Conservation (phyloP, 2,113 vertebrate genomes). For the Lontra canadensis region DNA sequence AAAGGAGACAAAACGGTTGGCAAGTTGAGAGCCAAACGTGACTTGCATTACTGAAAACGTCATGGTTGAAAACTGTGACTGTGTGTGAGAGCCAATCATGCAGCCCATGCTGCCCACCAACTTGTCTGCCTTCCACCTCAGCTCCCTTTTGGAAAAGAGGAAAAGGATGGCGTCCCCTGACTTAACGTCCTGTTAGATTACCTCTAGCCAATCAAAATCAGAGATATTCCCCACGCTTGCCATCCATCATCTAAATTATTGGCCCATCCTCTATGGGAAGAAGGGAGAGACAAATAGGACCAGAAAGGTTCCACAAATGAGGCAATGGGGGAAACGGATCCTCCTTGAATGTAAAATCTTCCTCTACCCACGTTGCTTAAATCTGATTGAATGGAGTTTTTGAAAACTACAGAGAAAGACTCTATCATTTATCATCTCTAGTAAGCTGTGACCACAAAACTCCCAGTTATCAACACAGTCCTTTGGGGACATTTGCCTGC, state of each 20-base stretch:
- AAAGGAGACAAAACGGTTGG: not conserved
- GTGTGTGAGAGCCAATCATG: no score
- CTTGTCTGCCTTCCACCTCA: no score
- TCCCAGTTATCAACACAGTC: not conserved
- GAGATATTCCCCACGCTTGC: no score
- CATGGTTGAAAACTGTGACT: accelerated
- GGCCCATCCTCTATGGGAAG: not conserved
- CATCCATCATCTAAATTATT: not conserved
- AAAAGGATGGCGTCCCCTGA: not conserved
- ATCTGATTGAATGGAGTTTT: not conserved
- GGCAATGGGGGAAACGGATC: no score
- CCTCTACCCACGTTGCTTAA: not conserved
- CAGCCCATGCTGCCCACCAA: accelerated
- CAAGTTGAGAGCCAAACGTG: not conserved
- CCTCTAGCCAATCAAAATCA: not conserved
- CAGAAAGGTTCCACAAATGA: not conserved
- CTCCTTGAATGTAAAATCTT: not conserved
- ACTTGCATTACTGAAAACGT: accelerated
- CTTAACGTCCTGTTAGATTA: not conserved
- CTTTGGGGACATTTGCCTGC: not conserved
- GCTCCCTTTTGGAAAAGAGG: not conserved
- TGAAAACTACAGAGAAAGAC: not conserved
- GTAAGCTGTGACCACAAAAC: not conserved
- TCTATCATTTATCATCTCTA: no score
- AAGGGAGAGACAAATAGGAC: not conserved